Evolutionary conservation across 2,888 invertebrate genomes (phyloP).

Genomic region (Drosophila bunnanda): DNA sequence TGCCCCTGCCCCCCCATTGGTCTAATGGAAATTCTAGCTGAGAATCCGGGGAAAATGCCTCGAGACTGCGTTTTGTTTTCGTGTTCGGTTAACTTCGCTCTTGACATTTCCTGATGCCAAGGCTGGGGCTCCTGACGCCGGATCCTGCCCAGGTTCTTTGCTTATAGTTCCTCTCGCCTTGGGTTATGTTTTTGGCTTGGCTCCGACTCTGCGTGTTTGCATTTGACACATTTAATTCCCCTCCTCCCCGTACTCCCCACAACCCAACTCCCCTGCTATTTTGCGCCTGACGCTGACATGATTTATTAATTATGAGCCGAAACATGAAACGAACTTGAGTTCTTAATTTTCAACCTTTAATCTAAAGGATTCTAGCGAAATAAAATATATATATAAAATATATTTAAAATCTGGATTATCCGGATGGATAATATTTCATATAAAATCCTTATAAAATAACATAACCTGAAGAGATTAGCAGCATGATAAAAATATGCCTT

Average conservation of each 20-base stretch:
- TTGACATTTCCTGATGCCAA: conserved; percentile 76
- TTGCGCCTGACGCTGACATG: conserved; percentile 75
- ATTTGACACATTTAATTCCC: conserved; percentile 78
- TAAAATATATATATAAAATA: neutral
- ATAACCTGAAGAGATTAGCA: too few species aligned
- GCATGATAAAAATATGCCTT: too few species aligned
- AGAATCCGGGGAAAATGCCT: conserved; percentile 48
- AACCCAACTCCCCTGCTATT: neutral
- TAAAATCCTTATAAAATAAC: too few species aligned
- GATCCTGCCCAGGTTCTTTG: conserved; percentile 26
- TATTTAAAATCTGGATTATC: too few species aligned
- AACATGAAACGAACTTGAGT: conserved; percentile 80
- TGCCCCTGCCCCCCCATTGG: neutral
- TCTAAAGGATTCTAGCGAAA: conserved; percentile 24
- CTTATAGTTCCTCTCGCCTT: conserved; percentile 16
- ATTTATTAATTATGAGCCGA: conserved; percentile 81
- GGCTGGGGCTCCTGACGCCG: conserved; percentile 27
- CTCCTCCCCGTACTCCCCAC: conserved; percentile 28
- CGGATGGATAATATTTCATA: too few species aligned
- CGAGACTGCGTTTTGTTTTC: conserved; percentile 72
- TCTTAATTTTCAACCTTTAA: conserved; percentile 77
- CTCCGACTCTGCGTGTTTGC: conserved; percentile 68
- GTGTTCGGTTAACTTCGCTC: conserved; percentile 72
- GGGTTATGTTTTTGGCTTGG: conserved; percentile 9
- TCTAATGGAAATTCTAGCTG: conserved; percentile 61